These are phyloP conservation scores for Himalopsyche kuldschensis DNA, from an alignment of 2,888 invertebrate genomes.

Conservation along the genomic window DNA sequence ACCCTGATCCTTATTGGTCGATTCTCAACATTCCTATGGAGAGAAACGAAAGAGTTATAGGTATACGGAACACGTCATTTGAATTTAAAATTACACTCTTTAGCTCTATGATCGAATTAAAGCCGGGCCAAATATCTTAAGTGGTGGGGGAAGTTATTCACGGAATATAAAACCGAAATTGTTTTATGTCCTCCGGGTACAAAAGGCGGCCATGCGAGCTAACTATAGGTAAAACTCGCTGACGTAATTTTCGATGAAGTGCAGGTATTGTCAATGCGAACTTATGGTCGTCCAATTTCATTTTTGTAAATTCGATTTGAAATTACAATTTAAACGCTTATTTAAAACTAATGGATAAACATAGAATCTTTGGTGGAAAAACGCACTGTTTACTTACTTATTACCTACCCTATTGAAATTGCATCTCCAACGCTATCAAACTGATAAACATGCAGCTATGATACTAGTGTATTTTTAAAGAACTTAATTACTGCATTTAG, in stretches of 20 bases:
- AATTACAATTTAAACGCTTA: too few relatives aligned
- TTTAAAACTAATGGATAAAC: too few relatives aligned
- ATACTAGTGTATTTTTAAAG: too few relatives aligned
- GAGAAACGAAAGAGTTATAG: slow-evolving; percentile 15
- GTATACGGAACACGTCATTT: slow-evolving; percentile 37
- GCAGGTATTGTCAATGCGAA: background rate
- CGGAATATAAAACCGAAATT: slow-evolving; percentile 32
- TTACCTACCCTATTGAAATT: too few relatives aligned
- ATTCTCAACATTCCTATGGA: slow-evolving; percentile 22
- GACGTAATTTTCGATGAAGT: background rate
- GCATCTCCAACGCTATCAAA: too few relatives aligned
- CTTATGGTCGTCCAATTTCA: background rate
- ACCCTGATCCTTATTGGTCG: slow-evolving; percentile 38
- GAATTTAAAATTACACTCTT: slow-evolving; percentile 39
- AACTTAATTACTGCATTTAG: too few relatives aligned
- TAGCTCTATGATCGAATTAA: slow-evolving; percentile 35
- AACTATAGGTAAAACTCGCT: background rate
- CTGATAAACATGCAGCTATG: too few relatives aligned
- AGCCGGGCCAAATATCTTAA: slow-evolving; percentile 21
- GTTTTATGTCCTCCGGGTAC: slow-evolving; percentile 35
- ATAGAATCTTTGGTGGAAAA: too few relatives aligned
- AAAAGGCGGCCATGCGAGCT: slow-evolving; percentile 11
- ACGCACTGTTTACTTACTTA: too few relatives aligned
- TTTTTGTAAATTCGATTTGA: background rate
- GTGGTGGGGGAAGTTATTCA: slow-evolving; percentile 26